phyloP scores from a whole-genome alignment of 2,888 invertebrate species.

The Teinopalpus imperialis region DNA sequence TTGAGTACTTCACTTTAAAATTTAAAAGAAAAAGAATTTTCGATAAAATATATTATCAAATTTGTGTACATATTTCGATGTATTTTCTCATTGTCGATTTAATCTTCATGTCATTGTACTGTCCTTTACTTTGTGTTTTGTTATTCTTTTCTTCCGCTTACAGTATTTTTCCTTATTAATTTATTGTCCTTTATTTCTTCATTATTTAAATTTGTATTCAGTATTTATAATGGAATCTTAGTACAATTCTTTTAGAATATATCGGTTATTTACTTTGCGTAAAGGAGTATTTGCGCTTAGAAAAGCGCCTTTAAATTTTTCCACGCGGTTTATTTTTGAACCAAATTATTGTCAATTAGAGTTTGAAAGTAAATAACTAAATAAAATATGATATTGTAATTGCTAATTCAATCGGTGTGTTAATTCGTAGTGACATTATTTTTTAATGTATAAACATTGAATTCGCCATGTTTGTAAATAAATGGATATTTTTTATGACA shows the following conservation, averaged over 20 bases:
- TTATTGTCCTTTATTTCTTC: slow-evolving; percentile 13
- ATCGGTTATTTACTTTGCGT: not conserved
- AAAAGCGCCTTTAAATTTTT: slow-evolving; percentile 1
- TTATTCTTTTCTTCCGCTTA: slow-evolving; percentile 32
- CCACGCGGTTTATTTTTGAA: not conserved
- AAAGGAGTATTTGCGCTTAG: not conserved
- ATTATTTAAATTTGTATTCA: too few species aligned
- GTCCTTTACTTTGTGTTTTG: slow-evolving; percentile 16
- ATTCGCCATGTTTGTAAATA: slow-evolving; percentile 47
- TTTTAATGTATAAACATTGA: slow-evolving; percentile 28
- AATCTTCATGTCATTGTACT: not conserved
- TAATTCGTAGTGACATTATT: slow-evolving; percentile 20
- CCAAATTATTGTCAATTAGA: slow-evolving; percentile 32
- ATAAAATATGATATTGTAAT: slow-evolving; percentile 17
- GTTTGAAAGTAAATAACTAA: slow-evolving; percentile 26
- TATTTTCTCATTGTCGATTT: slow-evolving; percentile 12
- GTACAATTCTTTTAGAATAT: slow-evolving; percentile 20
- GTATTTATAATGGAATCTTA: slow-evolving; percentile 20
- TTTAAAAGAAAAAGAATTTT: too few species aligned
- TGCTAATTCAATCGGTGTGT: slow-evolving; percentile 4
- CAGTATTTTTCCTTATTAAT: slow-evolving; percentile 27
- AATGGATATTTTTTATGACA: slow-evolving; percentile 42
- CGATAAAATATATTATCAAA: slow-evolving; percentile 28
- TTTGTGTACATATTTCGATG: slow-evolving; percentile 15
- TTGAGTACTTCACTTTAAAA: slow-evolving; percentile 13